Base-by-base conservation (phyloP, 2,888 invertebrate genomes). In the Hedya salicella region DNA sequence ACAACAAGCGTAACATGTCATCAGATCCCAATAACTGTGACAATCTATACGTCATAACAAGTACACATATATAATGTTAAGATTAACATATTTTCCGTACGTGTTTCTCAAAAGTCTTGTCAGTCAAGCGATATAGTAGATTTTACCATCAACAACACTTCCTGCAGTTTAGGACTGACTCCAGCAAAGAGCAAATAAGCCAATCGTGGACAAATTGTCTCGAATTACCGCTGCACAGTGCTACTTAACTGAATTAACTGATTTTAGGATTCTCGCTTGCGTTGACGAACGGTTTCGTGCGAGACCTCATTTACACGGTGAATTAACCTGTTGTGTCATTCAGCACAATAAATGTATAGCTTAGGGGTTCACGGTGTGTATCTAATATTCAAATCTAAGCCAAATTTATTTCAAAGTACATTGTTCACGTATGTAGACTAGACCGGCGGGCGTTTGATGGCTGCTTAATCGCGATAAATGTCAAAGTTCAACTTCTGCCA, bases 231-330 rank as follows among this genome's bases (percentile, higher is more conserved):
- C 80, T 77, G 81, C 87, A 82, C 80, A 85, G 83, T 85, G 81
- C 80, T 83, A 83, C 80, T 84, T 85, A 86, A 88, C 78, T 78
- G 78, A 78, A 87, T 89, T 88, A 89, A 80, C 80, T 78, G 86
- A 84, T 88, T 89, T 88, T 77, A 85, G 82, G 82, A 83, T 83
- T 78, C 81, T 77, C 78, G 73, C 73, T 71, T 71, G 73, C 40
- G 52, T 30, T 60, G 30, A 17, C 53, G 46, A 39, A 53, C 60
- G 50, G 48, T 39, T 57, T 57, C 60, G 49, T 62, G 65, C 60
- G 25, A 57, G 39, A 48, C 25, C 21, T 54, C 39, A 48, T 66
- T 25, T 61, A 52, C 19, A 39, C 60, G 53, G 21, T 5, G 39
- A 16, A 39, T 44, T 36, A 52, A 14, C n/a, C 54, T 40, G 21